Base-by-base conservation (phyloP, 1,140 invertebrate genomes). In the Gonioctena quinquepunctata region DNA sequence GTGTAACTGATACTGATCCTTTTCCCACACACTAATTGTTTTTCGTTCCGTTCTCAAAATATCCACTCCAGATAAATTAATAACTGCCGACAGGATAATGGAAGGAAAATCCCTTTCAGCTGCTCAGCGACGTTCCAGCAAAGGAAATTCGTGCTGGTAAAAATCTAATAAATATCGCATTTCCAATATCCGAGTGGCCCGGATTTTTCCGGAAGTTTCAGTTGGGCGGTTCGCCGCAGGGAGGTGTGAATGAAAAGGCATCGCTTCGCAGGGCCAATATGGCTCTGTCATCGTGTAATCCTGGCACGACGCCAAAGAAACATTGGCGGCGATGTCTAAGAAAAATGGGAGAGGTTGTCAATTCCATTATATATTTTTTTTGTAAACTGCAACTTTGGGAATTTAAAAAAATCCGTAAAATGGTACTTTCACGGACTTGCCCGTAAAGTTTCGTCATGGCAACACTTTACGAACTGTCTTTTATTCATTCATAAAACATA, bases 81-180 rank as follows among this genome's bases (percentile, higher is more conserved):
- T 66, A 52, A 27, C 33, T 22, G n/a, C 22, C 23, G 48, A 66
- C 49, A 23, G 23, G 48, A 54, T 66, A 66, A 52, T 60, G 56
- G 56, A 57, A 28, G 50, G 5, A 23, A 54, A 54, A 25, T 66
- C 23, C 48, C 23, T 52, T 27, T 11, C 23, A 66, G 21, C 48
- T 26, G 50, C 63, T 22, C 26, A 18, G 5, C 22, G 13, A 21
- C 25, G n/a, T 26, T 33, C 28, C 50, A 57, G 70, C 33, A 33
- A 28, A 77, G 76, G 76, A 77, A 77, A 77, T 77, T 77, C 76
- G 68, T 62, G 69, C 68, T 68, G 71, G 70, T 77, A 77, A 77
- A 77, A 77, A 76, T 77, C 73, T 77, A 77, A 77, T 77, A 77
- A 77, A 77, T 77, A 77, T 76, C 76, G 64, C 76, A 76, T 77